A percentile compares a stretch with the other conserved stretches of the same genome.
phyloP scores from a whole-genome alignment of 2,113 vertebrate genomes.

The Girardinichthys multiradiatus region DNA sequence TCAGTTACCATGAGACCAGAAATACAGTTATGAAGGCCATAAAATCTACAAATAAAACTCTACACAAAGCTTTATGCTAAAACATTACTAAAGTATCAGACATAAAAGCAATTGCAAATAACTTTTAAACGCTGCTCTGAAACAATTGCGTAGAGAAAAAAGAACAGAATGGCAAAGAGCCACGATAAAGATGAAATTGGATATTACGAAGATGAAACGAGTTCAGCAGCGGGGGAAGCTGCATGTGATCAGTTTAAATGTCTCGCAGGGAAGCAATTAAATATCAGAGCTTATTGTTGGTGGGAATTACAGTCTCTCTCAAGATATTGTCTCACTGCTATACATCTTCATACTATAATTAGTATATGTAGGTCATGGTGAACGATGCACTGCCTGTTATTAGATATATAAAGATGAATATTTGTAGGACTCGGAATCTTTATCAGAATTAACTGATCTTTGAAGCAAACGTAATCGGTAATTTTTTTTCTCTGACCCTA shows the following conservation, averaged over 20 bases:
- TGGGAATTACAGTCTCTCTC: slow-evolving; percentile 14
- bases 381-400: not conserved
- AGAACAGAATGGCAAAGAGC: not conserved
- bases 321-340: slow-evolving; percentile 7
- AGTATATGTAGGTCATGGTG: not conserved
- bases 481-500: not conserved
- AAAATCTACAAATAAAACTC: not conserved
- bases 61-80: too few relatives aligned
- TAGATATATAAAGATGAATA: not conserved
- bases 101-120: not conserved
- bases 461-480: slow-evolving; percentile 4
- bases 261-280: slow-evolving; percentile 14
- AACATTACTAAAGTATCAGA: not conserved
- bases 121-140: not conserved
- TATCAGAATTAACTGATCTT: slow-evolving; percentile 4
- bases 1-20: not conserved
- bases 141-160: not conserved
- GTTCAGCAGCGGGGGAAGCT: not conserved
- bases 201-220: not conserved
- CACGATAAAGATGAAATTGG: not conserved
- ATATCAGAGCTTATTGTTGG: slow-evolving; percentile 25
- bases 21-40: not conserved
- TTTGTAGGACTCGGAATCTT: slow-evolving; percentile 8
- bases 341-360: not conserved
- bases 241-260: slow-evolving; percentile 11